Conservation (phyloP, 2,888 invertebrate genomes). For the Dicranocentrus wangi region DNA sequence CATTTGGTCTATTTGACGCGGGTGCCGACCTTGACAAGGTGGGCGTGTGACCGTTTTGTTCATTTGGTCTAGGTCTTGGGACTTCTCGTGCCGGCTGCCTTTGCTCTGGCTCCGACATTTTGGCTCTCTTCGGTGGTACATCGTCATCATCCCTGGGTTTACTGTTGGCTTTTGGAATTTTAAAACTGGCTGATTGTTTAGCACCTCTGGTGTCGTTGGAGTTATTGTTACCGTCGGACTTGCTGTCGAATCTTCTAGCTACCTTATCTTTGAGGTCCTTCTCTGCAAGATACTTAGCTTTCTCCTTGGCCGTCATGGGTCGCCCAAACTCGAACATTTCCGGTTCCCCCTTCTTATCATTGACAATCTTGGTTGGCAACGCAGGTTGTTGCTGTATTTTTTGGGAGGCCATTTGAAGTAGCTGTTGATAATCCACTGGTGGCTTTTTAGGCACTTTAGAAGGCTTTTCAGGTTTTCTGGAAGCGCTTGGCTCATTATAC, state of each 20-base stretch:
- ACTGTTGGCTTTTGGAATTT: conserved; percentile 51
- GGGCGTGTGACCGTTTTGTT: neutral
- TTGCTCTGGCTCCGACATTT: conserved; percentile 13
- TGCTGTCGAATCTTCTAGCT: conserved; percentile 62
- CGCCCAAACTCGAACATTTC: conserved; percentile 78
- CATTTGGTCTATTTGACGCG: conserved; percentile 6
- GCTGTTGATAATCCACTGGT: conserved; percentile 85
- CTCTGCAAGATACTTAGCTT: conserved; percentile 83
- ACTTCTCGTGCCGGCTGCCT: neutral
- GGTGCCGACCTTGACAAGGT: neutral
- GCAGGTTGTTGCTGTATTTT: conserved; percentile 67
- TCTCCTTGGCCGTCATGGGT: conserved; percentile 87
- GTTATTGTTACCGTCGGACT: conserved; percentile 63
- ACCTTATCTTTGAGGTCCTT: conserved; percentile 78
- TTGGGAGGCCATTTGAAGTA: conserved; percentile 79
- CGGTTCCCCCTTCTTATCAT: conserved; percentile 49
- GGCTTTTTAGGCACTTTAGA: conserved; percentile 75
- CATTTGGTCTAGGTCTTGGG: conserved; percentile 1
- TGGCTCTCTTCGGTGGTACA: conserved; percentile 29
- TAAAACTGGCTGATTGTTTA: conserved; percentile 48
- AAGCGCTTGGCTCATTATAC: conserved; percentile 74
- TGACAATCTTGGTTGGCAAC: conserved; percentile 15
- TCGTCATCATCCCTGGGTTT: conserved; percentile 31
- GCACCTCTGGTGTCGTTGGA: neutral
- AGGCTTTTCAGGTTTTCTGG: conserved; percentile 76